Evolutionary conservation across 2,797 vertebrate genomes (phyloP).

Genomic region (Falco concolor): DNA sequence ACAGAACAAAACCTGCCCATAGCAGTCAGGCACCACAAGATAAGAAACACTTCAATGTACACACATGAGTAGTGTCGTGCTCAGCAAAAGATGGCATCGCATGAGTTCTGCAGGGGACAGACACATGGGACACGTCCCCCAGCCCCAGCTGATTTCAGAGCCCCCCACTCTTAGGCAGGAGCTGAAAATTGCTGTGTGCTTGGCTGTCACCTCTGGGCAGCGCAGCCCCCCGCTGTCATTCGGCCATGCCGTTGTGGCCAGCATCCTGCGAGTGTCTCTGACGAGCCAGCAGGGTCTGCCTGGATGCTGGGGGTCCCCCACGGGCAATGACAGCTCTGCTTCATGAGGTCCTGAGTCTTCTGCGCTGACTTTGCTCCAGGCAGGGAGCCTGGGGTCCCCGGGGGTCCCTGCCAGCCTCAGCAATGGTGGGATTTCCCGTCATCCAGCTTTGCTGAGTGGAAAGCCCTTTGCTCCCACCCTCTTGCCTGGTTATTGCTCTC

Average conservation of each 20-base stretch:
- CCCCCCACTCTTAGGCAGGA: neutral
- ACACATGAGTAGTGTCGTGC: rapidly evolving
- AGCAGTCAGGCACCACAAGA: neutral
- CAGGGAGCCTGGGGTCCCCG: neutral
- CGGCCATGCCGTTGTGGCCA: neutral
- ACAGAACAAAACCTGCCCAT: neutral
- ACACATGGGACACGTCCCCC: neutral
- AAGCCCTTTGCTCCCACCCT: neutral
- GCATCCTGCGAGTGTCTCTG: neutral
- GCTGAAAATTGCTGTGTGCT: neutral
- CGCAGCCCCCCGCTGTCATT: neutral
- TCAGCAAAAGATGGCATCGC: neutral
- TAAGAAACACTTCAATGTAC: neutral
- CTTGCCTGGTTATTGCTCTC: neutral
- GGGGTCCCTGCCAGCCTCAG: neutral
- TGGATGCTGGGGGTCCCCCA: neutral
- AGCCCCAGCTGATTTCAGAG: neutral
- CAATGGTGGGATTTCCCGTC: rapidly evolving
- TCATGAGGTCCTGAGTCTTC: neutral
- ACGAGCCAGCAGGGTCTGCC: neutral
- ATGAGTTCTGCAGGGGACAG: neutral
- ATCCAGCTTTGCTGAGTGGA: neutral
- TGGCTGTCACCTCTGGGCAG: neutral
- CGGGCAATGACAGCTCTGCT: neutral
- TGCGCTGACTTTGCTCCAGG: neutral